Base-by-base conservation (phyloP, 1,140 invertebrate species). In the Whitmania pigra region DNA sequence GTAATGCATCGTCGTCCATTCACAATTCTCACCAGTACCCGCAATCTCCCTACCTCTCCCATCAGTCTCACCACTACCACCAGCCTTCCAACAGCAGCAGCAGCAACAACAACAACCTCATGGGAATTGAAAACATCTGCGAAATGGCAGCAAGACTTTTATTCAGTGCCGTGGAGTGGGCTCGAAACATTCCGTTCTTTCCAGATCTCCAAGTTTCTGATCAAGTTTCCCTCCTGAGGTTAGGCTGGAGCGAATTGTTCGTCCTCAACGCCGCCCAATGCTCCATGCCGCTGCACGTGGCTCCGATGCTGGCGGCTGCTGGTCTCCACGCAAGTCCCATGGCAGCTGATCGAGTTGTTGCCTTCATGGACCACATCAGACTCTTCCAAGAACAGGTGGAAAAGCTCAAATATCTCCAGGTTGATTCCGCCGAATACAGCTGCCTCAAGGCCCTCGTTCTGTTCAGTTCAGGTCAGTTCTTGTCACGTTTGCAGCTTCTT, bases 401-500 rank as follows among this genome's bases (percentile, higher is more conserved):
- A 84, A 97, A 97, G 83, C 86, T 98, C 78, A 97, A 96, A 85
- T 90, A 90, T 25, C 88, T 97, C 67, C 93, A 97, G 82, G 92
- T 97, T 71, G 95, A 98, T 83, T 92, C 93, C 4, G 94, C 94
- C 67, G 95, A 98, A 84, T 97, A 97, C 85, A 94, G 91, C 83
- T 97, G 94, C 85, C 88, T 98, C 81, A 98, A 97, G 86, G 94
- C 94, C 74, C 97, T 97, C 83, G 94, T 97, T 78, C 89, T 97
- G 80, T 98, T 97, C 87, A 96, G 93, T 78, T 94, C 94, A 87
- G 95, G 95, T 98, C 69, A 53, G 69, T 53, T 2, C 43, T 7
- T 53, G 9, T 31, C 22, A 1, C 1, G 11, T 20, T 25, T 63
- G 15, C 22, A n/a, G 9, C 29, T 63, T 25, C 29, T 6, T 17